Conservation (phyloP, 2,888 invertebrate species). For the Thumatha senex region DNA sequence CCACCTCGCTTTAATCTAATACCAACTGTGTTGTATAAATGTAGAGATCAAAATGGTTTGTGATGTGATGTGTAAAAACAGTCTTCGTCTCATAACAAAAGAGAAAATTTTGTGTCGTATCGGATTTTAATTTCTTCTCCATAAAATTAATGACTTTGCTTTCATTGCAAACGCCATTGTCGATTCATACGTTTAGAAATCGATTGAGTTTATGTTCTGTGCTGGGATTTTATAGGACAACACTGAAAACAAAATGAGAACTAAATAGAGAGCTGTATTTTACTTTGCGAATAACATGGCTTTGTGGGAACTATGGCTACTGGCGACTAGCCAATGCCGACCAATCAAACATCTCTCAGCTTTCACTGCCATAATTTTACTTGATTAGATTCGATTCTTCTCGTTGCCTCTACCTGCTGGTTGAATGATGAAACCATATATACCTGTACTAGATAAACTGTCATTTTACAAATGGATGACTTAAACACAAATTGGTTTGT, state of each 20-base stretch:
- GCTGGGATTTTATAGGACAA: conserved; percentile 37
- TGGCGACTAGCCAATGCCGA: too few species aligned
- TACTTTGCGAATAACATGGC: background rate
- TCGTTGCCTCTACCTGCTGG: too few species aligned
- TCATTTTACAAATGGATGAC: too few species aligned
- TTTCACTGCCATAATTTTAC: too few species aligned
- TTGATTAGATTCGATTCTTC: too few species aligned
- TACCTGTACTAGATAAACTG: too few species aligned
- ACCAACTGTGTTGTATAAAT: background rate
- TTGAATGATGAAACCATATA: too few species aligned
- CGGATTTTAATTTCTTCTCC: conserved; percentile 79
- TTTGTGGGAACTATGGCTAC: too few species aligned
- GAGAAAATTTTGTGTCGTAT: conserved; percentile 79
- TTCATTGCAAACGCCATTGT: conserved; percentile 54
- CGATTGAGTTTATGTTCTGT: conserved; percentile 47
- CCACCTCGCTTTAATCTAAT: conserved; percentile 12
- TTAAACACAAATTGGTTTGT: too few species aligned
- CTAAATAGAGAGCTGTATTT: background rate
- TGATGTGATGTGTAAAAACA: conserved; percentile 28
- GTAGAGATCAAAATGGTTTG: conserved; percentile 33
- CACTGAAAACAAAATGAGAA: conserved; percentile 14
- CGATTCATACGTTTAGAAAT: conserved; percentile 64
- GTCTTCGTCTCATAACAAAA: conserved; percentile 42
- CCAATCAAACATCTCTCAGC: too few species aligned
- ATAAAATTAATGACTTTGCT: conserved; percentile 78